These are phyloP conservation scores for Falco rusticolus DNA, from an alignment of 2,797 vertebrate species.

Conservation along the genomic window DNA sequence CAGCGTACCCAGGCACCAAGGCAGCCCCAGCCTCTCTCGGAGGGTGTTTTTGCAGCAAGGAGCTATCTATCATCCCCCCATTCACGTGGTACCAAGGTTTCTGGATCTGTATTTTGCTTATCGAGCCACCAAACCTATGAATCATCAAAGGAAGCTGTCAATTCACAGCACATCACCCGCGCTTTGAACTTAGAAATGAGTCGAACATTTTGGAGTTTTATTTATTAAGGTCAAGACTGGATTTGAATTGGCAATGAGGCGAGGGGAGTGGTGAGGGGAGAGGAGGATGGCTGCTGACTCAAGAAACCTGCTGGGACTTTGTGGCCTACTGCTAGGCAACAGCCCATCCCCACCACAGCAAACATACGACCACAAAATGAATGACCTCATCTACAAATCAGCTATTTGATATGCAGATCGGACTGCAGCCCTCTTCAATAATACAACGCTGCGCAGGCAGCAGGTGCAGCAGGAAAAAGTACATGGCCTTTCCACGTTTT, in stretches of 20 bases:
- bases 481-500: slow-evolving; percentile 61
- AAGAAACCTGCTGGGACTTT: slow-evolving; percentile 86
- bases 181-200: slow-evolving; percentile 82
- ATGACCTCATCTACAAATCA: slow-evolving; percentile 81
- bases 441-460: slow-evolving; percentile 64
- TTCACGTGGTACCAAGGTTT: background rate
- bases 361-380: slow-evolving; percentile 74
- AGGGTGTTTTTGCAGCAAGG: background rate
- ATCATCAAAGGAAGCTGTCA: slow-evolving; percentile 79
- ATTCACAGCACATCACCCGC: slow-evolving; percentile 75
- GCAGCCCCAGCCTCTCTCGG: background rate
- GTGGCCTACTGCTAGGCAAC: slow-evolving; percentile 80
- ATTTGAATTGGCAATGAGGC: slow-evolving; percentile 80
- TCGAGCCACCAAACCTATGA: slow-evolving; percentile 72
- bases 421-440: slow-evolving; percentile 69
- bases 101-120: slow-evolving; percentile 54
- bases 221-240: slow-evolving; percentile 79
- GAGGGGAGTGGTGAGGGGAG: slow-evolving; percentile 73
- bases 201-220: slow-evolving; percentile 77
- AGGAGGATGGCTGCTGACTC: slow-evolving; percentile 71
- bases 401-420: slow-evolving; percentile 85
- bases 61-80: background rate
- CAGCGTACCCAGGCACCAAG: background rate
- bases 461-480: slow-evolving; percentile 77
- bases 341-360: slow-evolving; percentile 73